phyloP scores from a whole-genome alignment of 2,888 invertebrate species.

The Agrochola macilenta region DNA sequence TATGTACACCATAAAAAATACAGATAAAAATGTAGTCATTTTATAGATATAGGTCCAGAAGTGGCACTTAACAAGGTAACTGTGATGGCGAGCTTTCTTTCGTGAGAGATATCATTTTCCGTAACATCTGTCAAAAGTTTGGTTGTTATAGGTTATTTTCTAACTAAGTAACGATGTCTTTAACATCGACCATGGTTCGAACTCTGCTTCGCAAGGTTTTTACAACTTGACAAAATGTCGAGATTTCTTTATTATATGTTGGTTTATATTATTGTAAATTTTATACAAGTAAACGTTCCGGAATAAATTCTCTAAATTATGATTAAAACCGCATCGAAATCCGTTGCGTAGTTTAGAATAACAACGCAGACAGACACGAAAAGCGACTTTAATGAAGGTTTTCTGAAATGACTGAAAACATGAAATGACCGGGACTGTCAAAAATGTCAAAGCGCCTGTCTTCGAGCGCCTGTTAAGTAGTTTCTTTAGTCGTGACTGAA shows the following conservation, averaged over 20 bases:
- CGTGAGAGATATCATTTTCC: too few species aligned
- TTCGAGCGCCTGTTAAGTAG: too few species aligned
- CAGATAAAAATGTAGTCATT: too few species aligned
- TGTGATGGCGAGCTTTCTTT: background rate
- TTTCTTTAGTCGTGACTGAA: too few species aligned
- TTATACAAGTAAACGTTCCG: background rate
- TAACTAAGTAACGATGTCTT: background rate
- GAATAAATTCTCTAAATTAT: background rate
- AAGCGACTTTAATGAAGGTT: too few species aligned
- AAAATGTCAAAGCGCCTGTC: too few species aligned
- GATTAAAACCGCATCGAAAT: background rate
- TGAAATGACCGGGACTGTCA: too few species aligned
- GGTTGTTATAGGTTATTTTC: background rate
- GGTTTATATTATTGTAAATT: too few species aligned
- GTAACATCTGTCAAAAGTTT: background rate
- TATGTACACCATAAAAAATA: too few species aligned
- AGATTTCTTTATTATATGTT: too few species aligned
- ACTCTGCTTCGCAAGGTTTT: background rate
- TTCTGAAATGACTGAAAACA: too few species aligned
- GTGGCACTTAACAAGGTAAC: background rate
- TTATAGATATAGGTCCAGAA: background rate
- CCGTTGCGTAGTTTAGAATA: background rate
- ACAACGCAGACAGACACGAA: background rate
- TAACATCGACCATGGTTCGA: background rate
- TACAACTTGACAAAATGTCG: too few species aligned